Percentiles rank a stretch among this genome's conserved stretches.
phyloP scores from a whole-genome alignment of 1,140 invertebrate species.

The Orchestia grillus region DNA sequence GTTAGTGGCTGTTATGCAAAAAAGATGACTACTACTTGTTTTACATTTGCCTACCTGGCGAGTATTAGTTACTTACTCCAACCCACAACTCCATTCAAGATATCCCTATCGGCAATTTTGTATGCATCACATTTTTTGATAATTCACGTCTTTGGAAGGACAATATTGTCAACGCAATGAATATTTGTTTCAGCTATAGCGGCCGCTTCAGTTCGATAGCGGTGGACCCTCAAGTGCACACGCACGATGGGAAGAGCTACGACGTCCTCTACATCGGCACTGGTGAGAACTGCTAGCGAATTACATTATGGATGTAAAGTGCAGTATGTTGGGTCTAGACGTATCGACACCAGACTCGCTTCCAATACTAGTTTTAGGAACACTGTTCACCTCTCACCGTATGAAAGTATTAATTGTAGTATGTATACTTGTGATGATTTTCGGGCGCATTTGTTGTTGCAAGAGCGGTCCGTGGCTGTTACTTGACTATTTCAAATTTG shows the following conservation, averaged over 20 bases:
- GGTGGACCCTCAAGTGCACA: slow-evolving; percentile 74
- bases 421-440: background rate
- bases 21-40: too few species aligned
- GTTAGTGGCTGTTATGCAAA: too few species aligned
- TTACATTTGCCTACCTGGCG: too few species aligned
- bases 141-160: background rate
- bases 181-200: slow-evolving; percentile 69
- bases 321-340: too few species aligned
- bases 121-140: too few species aligned
- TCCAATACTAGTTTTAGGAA: too few species aligned
- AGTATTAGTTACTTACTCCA: too few species aligned
- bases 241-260: slow-evolving; percentile 73
- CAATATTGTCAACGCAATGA: background rate
- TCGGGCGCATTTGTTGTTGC: background rate
- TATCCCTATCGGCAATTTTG: too few species aligned
- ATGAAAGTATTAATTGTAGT: background rate
- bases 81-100: too few species aligned
- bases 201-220: slow-evolving; percentile 75
- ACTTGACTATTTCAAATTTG: too few species aligned
- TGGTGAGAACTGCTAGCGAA: slow-evolving; percentile 67
- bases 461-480: too few species aligned
- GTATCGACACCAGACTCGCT: too few species aligned
- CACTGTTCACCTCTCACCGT: background rate
- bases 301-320: background rate
- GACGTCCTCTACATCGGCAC: slow-evolving; percentile 76